Conservation (phyloP, 2,113 vertebrate genomes). For the Recurvirostra avosetta region DNA sequence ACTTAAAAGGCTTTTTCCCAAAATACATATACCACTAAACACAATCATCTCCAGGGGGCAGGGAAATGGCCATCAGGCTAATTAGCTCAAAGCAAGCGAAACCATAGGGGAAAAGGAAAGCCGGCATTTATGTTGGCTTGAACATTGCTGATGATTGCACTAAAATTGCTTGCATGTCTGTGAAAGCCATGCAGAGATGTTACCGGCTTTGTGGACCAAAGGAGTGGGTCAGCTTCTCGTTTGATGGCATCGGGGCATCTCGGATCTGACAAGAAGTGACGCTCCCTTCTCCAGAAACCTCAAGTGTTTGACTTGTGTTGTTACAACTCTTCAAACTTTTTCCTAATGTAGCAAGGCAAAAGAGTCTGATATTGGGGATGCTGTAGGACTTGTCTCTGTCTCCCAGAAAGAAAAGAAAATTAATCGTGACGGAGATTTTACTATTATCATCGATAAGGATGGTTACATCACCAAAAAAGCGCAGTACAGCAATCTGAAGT, state of each 20-base stretch:
- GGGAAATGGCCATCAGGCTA: conserved; percentile 31
- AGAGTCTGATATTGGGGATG: not conserved
- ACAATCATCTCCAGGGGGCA: not conserved
- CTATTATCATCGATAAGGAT: not conserved
- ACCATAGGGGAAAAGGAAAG: conserved; percentile 2
- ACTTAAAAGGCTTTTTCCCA: conserved; percentile 21
- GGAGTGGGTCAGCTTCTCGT: not conserved
- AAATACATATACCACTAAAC: conserved; percentile 30
- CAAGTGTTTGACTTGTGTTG: not conserved
- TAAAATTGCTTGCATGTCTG: not conserved
- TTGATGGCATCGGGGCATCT: not conserved
- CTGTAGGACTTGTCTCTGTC: not conserved
- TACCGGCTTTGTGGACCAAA: not conserved
- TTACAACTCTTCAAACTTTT: not conserved
- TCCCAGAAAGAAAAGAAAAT: not conserved
- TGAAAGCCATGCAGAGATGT: not conserved
- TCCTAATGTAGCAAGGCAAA: not conserved
- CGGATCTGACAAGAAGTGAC: not conserved
- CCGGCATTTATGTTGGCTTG: not conserved
- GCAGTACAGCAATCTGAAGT: not conserved
- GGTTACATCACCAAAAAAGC: conserved; percentile 34
- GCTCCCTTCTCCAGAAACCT: not conserved
- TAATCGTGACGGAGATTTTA: not conserved
- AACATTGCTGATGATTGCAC: not conserved
- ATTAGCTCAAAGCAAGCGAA: conserved; percentile 6